Evolutionary conservation across 1,140 invertebrate species (phyloP), one percentile per base, ranked within the genome.

Genomic region (Brachionus koreanus): DNA sequence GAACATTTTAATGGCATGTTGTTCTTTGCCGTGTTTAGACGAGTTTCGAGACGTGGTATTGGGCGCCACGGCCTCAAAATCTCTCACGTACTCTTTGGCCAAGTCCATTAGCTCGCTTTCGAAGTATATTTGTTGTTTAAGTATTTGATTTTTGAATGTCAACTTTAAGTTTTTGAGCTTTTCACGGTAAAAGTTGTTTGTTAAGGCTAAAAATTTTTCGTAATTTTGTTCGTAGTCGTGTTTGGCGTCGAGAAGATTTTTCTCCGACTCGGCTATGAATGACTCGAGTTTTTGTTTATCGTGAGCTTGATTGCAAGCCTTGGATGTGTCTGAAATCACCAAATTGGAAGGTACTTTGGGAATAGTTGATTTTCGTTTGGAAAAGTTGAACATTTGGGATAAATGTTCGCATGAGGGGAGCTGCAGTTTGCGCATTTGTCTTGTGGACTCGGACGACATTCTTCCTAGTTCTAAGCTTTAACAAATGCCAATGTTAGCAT

Each of bases 91-190:
- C 29, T 79, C 76, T 79, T 79, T 79, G 23, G 35, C n/a, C n/a
- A 79, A 25, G 19, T 79, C 76, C 1, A 79, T 42, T 42, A 79
- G 49, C 33, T 79, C 76, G 19, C 16, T 37, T 42, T 79, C 76
- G 33, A 79, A 79, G 16, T 79, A 79, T 12, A 79, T 79, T 61
- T 79, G 76, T 49, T 79, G 76, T 49, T 79, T 79, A 6, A 79
- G 49, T 29, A 79, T 79, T 79, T 79, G 76, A 65, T 79, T 79
- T 79, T 79, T 79, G 19, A 79, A 79, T 57, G 35, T 57, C 0
- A 79, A 10, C 23, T 61, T 57, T 2, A 61, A 23, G 33, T 79
- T 79, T n/a, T 61, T 57, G 7, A 79, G 33, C 29, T 65, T 57
- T 79, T 79, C 49, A 19, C 23, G 33, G 37, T 79, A 65, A 16